phyloP scores from a whole-genome alignment of 2,797 vertebrate species.

The Apodemus agrarius region DNA sequence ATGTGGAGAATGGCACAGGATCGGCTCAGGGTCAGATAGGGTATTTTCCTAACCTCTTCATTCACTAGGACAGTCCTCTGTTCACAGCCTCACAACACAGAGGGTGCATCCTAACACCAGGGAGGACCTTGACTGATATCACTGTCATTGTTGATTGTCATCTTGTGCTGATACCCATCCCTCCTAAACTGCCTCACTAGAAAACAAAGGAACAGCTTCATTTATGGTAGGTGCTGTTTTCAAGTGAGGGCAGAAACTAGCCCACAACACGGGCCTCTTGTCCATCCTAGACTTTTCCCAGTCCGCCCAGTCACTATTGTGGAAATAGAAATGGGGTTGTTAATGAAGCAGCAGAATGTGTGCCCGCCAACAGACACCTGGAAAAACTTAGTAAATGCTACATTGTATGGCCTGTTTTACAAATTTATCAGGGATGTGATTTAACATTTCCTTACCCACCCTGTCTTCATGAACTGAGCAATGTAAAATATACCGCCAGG shows the following conservation, averaged over 20 bases:
- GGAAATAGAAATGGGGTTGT: background rate
- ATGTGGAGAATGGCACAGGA: no score
- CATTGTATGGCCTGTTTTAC: background rate
- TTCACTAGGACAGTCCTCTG: background rate
- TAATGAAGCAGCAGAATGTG: background rate
- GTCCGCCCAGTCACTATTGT: background rate
- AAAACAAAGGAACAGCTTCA: background rate
- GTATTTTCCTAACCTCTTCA: background rate
- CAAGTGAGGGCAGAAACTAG: background rate
- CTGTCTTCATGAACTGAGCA: slow-evolving; percentile 19
- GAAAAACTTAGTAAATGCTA: slow-evolving; percentile 20
- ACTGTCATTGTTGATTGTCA: background rate
- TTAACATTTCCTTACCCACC: background rate
- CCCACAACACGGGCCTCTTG: background rate
- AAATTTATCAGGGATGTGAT: background rate
- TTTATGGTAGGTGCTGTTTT: background rate
- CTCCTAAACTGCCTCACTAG: background rate
- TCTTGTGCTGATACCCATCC: background rate
- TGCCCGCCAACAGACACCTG: background rate
- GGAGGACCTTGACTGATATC: background rate
- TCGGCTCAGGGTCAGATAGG: no score
- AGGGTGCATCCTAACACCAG: background rate
- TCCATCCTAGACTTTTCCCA: background rate
- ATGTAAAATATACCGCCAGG: background rate
- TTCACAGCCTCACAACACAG: background rate